Base-by-base conservation (phyloP, 53 echinoderm and acorn worm genomes). In the Astropecten irregularis region DNA sequence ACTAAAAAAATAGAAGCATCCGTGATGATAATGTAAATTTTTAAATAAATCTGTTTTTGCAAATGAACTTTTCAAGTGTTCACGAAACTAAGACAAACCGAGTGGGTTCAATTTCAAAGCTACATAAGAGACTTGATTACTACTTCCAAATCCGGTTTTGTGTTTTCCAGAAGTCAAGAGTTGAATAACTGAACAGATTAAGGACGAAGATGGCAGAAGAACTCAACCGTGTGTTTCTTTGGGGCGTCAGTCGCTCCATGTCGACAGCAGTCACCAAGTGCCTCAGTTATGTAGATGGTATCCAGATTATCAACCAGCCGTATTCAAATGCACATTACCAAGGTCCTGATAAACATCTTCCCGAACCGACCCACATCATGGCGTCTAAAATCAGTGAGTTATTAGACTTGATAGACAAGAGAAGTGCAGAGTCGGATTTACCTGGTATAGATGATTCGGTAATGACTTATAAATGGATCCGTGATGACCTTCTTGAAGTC, bases 231-330 rank as follows among this genome's bases (percentile, higher is more conserved):
- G 79, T 61, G 23, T 60, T 60, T 42, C 63, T 79, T 3, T 79
- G 76, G 76, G 42, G 42, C 42, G 21, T 79, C 15, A 19, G 61
- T 40, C 79, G 79, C 27, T 33, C 61, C 16, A 27, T 79, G 27
- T 79, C 79, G 4, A 79, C 79, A 28, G 73, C 73, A 18, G 52
- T 73, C 23, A 51, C 54, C 53, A 73, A 73, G 16, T 73, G 73
- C 20, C 53, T 79, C 4, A 79, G 79, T 35, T 56, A 55, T 30
- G 76, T 76, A 2, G 56, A 76, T 16, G 76, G 54, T 2, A 57
- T 76, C 40, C 79, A 59, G 16, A 22, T 79, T 37, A 53, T 60
- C 2, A 44, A 40, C n/a, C 60, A 79, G 79, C 79, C 62, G 5
- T 79, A 60, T 44, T 29, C 30, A 2, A 2, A 19, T 44, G 79